phyloP scores from a whole-genome alignment of 2,797 vertebrate species.

The Lepilemur ruficaudatus region DNA sequence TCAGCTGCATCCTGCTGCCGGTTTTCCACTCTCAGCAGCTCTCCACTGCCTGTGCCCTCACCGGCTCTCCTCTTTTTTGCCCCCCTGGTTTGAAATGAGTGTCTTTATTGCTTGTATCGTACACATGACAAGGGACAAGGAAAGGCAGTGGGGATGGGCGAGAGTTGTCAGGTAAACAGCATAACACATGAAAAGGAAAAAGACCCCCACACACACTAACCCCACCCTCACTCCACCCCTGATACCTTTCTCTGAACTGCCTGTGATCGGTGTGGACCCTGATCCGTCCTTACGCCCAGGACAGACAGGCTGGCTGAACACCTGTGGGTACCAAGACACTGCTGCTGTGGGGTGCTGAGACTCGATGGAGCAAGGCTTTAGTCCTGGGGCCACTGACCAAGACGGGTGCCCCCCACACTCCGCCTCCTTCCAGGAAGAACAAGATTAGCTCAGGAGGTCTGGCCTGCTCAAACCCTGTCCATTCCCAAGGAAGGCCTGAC shows the following conservation, averaged over 20 bases:
- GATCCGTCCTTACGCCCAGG: neutral
- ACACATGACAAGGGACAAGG: constrained; percentile 62
- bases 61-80: no score
- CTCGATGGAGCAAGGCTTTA: no score
- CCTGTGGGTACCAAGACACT: neutral
- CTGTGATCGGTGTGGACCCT: neutral
- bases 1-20: neutral
- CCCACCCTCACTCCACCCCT: neutral
- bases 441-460: neutral
- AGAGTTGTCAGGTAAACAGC: constrained; percentile 31
- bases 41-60: no score
- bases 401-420: neutral
- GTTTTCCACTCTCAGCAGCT: neutral
- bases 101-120: constrained; percentile 83
- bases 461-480: neutral
- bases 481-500: neutral
- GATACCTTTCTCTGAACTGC: constrained; percentile 34
- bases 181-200: constrained; percentile 51
- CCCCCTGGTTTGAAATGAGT: constrained; percentile 12
- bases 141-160: constrained; percentile 17
- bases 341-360: neutral
- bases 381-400: neutral
- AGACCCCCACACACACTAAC: neutral
- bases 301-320: neutral
- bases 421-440: neutral